phyloP scores from a whole-genome alignment of 1,140 invertebrate genomes.

The Trichonephila inaurata region DNA sequence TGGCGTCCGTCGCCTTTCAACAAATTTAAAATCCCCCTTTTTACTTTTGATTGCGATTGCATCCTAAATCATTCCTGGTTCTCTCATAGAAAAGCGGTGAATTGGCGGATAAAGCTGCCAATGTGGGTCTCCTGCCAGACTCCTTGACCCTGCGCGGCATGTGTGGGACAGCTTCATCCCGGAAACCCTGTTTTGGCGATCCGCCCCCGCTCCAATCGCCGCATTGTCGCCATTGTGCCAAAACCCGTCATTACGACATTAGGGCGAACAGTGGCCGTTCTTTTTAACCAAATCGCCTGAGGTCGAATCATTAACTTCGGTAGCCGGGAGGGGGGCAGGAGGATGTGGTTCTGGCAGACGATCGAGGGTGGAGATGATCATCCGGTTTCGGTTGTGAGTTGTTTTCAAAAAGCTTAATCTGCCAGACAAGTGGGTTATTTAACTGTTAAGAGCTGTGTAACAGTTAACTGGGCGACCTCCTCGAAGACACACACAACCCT shows the following conservation, averaged over 20 bases:
- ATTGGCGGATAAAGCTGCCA: neutral
- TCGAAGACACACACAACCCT: neutral
- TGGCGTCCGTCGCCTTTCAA: too few relatives aligned
- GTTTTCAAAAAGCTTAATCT: slow-evolving; percentile 23
- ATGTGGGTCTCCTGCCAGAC: neutral
- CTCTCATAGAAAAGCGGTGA: neutral
- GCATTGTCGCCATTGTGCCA: slow-evolving; percentile 45
- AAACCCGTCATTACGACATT: slow-evolving; percentile 53
- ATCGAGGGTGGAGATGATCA: slow-evolving; percentile 36
- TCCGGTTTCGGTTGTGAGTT: slow-evolving; percentile 26
- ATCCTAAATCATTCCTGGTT: neutral
- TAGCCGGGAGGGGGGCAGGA: slow-evolving; percentile 10
- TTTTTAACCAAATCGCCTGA: slow-evolving; percentile 41
- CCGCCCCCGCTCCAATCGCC: neutral
- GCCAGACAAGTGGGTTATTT: slow-evolving; percentile 31
- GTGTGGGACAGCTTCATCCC: neutral
- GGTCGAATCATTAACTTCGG: slow-evolving; percentile 37
- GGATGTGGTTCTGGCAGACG: slow-evolving; percentile 53
- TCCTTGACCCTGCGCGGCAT: neutral
- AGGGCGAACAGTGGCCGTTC: slow-evolving; percentile 34
- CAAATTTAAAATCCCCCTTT: too few relatives aligned
- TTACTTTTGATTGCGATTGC: neutral
- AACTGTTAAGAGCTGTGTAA: neutral
- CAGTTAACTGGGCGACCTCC: neutral
- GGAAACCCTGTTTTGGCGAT: neutral